Evolutionary conservation across 2,888 invertebrate species (phyloP), one percentile per base, ranked within the genome.

Genomic region (Agrenia bidenticulata): DNA sequence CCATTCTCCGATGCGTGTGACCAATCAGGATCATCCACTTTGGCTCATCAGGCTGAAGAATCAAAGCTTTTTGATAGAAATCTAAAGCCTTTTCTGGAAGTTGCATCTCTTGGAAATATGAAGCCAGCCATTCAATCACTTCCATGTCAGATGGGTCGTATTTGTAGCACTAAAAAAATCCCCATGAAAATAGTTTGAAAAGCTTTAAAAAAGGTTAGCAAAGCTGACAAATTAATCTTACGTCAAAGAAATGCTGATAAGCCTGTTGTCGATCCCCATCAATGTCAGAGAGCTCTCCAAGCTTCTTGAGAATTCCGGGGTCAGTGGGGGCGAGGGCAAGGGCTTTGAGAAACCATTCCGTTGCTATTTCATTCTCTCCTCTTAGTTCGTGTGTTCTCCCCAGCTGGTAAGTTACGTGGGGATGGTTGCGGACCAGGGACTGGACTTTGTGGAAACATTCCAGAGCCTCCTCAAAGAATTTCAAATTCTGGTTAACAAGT

Each of bases 221-320:
- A n/a, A n/a, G n/a, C n/a, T n/a, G n/a, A n/a, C n/a, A 39, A 39
- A 39, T 11, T 11, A 15, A 45, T 17, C 82, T 81, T 80, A 89
- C 90, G 80, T 92, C 91, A 78, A 85, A 86, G 78, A 90, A 87
- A 80, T 88, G 90, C 77, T 90, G 89, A 81, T 89, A 89, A 0
- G 94, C 92, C 79, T 91, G 91, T 77, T 92, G 91, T 74, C 92
- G 88, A 81, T 99, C 98, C 1, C 93, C 94, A 77, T 91, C 87
- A 66, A 86, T 87, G 77, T 94, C 94, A 79, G 92, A 94, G 77
- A 98, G 85, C 77, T 91, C 88, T 0, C 95, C 98, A 62, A 97
- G 84, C 78, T 92, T 91, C 77, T 91, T 88, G 55, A 96, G 85
- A 55, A 96, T 87, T 45, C 89, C 89, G 0, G 94, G 90, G 81